Percentiles rank a stretch among this genome's conserved stretches.
Conservation (phyloP, 1,140 invertebrate genomes). For the Homarus americanus region DNA sequence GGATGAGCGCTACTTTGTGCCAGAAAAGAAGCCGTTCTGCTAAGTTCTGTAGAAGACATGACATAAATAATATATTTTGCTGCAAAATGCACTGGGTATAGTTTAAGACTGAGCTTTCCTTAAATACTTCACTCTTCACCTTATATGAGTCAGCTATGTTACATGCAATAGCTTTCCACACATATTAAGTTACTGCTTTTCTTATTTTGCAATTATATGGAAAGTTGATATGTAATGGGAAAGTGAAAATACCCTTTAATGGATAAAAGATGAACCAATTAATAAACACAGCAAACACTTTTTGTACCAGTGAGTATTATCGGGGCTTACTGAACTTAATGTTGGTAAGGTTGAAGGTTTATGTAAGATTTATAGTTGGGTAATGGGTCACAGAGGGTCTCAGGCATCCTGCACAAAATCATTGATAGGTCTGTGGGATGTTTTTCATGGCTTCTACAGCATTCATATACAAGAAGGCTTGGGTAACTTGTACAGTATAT, state of each 20-base stretch:
- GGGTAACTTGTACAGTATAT: not conserved
- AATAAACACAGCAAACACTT: too few species aligned
- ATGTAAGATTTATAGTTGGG: too few species aligned
- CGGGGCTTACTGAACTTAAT: too few species aligned
- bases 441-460: not conserved
- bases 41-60: not conserved
- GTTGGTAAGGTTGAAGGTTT: too few species aligned
- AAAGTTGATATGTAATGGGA: constrained; percentile 12
- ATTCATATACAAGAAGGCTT: not conserved
- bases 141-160: not conserved
- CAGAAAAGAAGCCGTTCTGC: not conserved
- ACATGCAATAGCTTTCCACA: too few species aligned
- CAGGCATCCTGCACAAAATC: too few species aligned
- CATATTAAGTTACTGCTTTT: not conserved
- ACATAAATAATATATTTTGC: not conserved
- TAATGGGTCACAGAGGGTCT: too few species aligned
- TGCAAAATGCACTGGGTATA: not conserved
- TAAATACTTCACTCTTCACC: not conserved
- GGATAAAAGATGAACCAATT: too few species aligned
- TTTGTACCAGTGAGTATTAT: too few species aligned
- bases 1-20: not conserved
- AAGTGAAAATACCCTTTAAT: not conserved
- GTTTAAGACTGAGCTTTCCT: not conserved
- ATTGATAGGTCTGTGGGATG: too few species aligned
- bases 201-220: not conserved